Evolutionary conservation across 1,140 invertebrate genomes (phyloP), one percentile per base, ranked within the genome.

Genomic region (Drosophila persimilis): DNA sequence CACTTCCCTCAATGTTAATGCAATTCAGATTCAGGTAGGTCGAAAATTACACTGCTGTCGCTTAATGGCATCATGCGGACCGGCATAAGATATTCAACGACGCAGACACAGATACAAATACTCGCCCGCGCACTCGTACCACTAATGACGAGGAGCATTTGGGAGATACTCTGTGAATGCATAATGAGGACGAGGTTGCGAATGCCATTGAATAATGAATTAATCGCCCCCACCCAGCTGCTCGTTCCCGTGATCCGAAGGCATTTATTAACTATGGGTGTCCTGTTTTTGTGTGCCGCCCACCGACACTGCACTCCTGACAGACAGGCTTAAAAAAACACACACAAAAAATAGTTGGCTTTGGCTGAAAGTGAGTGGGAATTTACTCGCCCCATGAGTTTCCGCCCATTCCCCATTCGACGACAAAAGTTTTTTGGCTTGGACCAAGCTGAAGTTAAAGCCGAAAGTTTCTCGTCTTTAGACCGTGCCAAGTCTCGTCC

Each of bases 201-300:
- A 67, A 55, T 67, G 50, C 63, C 11, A n/a, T 29, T 70, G 52
- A 70, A 70, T 70, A 70, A 70, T 70, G 63, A 70, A 70, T 70
- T 70, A 70, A 70, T 70, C 35, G 64, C 64, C 64, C 66, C 35
- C 35, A 11, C 35, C 29, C 7, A 69, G 63, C 51, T 69, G 65
- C 65, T 67, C 11, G 51, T 67, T 69, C 63, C 65, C 63, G 63
- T 45, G 62, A 56, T 48, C 35, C 50, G 11, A 22, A 43, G 39
- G 48, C 65, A 69, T 69, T 69, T 43, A 66, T 56, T 66, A 39
- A 22, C 48, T 11, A 13, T 20, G 9, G 11, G 2, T 3, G n/a
- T 54, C 13, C 6, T 22, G 6, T 24, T 6, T 1, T 35, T 6
- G 24, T 26, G 24, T 5, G 3, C 24, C 24, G 24, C 24, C 24